Conservation (phyloP, 1,140 invertebrate species). For the Belonocnema kinseyi region DNA sequence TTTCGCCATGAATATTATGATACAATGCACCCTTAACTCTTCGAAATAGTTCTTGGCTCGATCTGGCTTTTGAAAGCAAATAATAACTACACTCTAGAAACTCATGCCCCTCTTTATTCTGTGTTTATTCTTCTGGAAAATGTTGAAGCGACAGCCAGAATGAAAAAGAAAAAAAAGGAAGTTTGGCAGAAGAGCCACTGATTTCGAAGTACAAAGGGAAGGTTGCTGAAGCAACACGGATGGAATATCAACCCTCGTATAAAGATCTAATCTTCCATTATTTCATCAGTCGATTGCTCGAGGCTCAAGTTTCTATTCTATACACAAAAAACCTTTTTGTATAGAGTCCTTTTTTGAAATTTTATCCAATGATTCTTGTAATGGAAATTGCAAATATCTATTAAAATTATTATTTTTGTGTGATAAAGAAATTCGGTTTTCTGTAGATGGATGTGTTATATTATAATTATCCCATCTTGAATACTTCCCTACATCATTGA, state of each 20-base stretch:
- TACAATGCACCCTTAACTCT: not conserved
- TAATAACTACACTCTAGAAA: not conserved
- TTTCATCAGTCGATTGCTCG: not conserved
- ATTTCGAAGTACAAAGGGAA: constrained; percentile 2
- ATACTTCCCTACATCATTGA: not conserved
- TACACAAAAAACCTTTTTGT: not conserved
- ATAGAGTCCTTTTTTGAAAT: too few species aligned
- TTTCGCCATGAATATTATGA: too few species aligned
- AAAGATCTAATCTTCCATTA: not conserved
- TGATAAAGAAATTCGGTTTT: too few species aligned
- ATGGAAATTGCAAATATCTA: too few species aligned
- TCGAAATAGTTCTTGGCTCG: not conserved
- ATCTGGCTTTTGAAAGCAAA: not conserved
- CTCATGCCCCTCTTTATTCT: not conserved
- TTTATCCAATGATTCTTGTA: too few species aligned
- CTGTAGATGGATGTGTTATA: too few species aligned
- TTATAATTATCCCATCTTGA: too few species aligned
- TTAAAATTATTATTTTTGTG: too few species aligned
- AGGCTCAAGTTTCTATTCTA: not conserved
- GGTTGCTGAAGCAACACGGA: not conserved
- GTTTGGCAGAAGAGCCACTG: constrained; percentile 5
- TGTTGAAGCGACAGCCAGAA: not conserved
- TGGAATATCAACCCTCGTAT: not conserved
- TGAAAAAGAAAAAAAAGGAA: not conserved
- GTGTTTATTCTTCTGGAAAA: constrained; percentile 5